Evolutionary conservation across 2,888 invertebrate species (phyloP), one percentile per base, ranked within the genome.

Genomic region (Phytoseiulus persimilis): DNA sequence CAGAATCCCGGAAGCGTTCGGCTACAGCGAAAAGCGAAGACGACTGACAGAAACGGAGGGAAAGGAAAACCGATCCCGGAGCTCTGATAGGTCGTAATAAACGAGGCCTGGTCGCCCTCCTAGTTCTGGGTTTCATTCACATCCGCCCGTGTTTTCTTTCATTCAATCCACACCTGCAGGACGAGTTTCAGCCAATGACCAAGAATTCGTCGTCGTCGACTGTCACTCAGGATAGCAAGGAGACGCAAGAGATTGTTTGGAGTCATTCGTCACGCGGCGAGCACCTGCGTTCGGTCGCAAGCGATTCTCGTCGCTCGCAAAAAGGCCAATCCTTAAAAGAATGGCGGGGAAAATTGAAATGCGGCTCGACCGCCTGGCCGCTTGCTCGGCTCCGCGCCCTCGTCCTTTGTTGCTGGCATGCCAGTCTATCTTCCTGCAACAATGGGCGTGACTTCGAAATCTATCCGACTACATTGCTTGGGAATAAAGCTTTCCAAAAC

Each of bases 191-290:
- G 65, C 18, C 65, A 65, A 23, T 23, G 65, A 65, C 65, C 65
- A 28, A 18, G 65, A 65, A 65, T 28, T 65, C 65, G 65, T 65
- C 65, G 46, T 46, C 46, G 65, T 65, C 28, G 65, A 65, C 5
- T 65, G 65, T 65, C 65, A 65, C 65, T 65, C 65, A 65, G 65
- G 65, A 65, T 65, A 2, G 65, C 65, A 65, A 65, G 65, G 65
- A 65, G 65, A 14, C 5, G 65, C 65, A 28, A 65, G 28, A 65
- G 65, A 65, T 65, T 65, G 65, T 65, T 65, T 65, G 65, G 65
- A 65, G 65, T 65, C 65, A 65, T 65, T 65, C 65, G 65, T 65
- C 65, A 65, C 65, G 65, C 65, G 65, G 65, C 65, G 65, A 65
- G 65, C 65, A 65, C 65, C 65, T 65, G 65, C 65, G 65, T 65